These are phyloP conservation scores for Himalopsyche phryganea DNA, from an alignment of 1,140 invertebrate species.

Conservation along the genomic window DNA sequence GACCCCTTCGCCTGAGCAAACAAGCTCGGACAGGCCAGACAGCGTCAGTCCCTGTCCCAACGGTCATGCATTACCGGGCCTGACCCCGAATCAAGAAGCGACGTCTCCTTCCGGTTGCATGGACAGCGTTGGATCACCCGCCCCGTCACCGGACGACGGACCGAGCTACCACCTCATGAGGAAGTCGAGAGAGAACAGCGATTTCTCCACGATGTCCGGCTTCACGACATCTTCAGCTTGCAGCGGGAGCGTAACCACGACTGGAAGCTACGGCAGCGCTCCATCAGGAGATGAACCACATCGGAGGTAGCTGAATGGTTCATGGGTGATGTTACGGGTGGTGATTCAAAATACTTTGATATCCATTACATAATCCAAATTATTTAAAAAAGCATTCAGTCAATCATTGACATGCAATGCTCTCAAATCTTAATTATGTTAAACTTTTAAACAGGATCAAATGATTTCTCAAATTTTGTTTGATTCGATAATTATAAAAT, in stretches of 20 bases:
- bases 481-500: too few species aligned
- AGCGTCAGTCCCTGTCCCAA: slow-evolving; percentile 43
- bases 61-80: slow-evolving; percentile 23
- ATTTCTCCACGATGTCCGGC: slow-evolving; percentile 31
- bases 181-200: slow-evolving; percentile 32
- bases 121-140: slow-evolving; percentile 17
- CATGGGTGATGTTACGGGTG: too few species aligned
- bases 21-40: slow-evolving; percentile 41
- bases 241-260: slow-evolving; percentile 23
- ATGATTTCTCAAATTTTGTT: too few species aligned
- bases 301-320: slow-evolving; percentile 21
- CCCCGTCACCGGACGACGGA: slow-evolving; percentile 23
- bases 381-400: too few species aligned
- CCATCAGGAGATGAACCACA: slow-evolving; percentile 24
- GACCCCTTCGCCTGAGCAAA: slow-evolving; percentile 39
- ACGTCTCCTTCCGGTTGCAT: slow-evolving; percentile 3
- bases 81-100: not conserved
- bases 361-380: too few species aligned
- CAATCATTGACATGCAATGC: too few species aligned
- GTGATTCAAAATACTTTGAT: too few species aligned
- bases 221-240: slow-evolving; percentile 24
- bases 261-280: slow-evolving; percentile 28
- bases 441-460: too few species aligned
- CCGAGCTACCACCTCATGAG: slow-evolving; percentile 31
- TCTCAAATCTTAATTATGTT: too few species aligned